Evolutionary conservation across 53 echinoderm and acorn worm species (phyloP), one percentile per base, ranked within the genome.

Genomic region (Arbacia lixula): DNA sequence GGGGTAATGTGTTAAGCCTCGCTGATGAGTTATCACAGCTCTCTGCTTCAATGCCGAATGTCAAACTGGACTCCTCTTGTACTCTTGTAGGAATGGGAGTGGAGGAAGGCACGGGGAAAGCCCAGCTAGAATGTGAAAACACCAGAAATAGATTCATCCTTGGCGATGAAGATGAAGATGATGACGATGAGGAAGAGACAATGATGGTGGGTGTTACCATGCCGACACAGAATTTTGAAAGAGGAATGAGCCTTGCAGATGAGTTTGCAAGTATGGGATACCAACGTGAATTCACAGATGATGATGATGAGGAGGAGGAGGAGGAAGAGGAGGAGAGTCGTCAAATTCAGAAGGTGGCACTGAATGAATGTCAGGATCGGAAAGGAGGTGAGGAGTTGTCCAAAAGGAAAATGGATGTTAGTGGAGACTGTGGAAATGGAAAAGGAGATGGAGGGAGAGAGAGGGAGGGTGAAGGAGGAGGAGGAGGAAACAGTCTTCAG

Each of bases 161-260:
- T 1, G 75, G 34, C 34, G 77, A 12, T 25, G 82, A 43, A 2
- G 69, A 68, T 19, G 41, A 68, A 3, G 82, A 81, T 38, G 78
- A 78, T 28, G 64, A 81, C 31, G 64, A 81, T 14, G 82, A 39
- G 9, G 69, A 81, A 1, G 82, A 64, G 46, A 6, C 20, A 46
- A 81, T 81, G 62, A 81, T 63, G 64, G 6, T 62, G 28, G 64
- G 64, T 28, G 64, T 81, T 43, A 39, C 82, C 62, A 81, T 81
- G 82, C 46, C 82, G 63, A 81, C 62, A 42, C 50, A 28, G n/a
- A n/a, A 46, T 24, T 52, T 35, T 16, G 43, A n/a, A n/a, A 29
- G 49, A 31, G 82, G 82, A 32, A 36, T 49, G 20, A 81, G 82
- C 82, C 46, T 81, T 26, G 82, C 82, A 8, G 82, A 81, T 81